Conservation (phyloP, 2,888 invertebrate genomes). For the Drosophila picticornis region DNA sequence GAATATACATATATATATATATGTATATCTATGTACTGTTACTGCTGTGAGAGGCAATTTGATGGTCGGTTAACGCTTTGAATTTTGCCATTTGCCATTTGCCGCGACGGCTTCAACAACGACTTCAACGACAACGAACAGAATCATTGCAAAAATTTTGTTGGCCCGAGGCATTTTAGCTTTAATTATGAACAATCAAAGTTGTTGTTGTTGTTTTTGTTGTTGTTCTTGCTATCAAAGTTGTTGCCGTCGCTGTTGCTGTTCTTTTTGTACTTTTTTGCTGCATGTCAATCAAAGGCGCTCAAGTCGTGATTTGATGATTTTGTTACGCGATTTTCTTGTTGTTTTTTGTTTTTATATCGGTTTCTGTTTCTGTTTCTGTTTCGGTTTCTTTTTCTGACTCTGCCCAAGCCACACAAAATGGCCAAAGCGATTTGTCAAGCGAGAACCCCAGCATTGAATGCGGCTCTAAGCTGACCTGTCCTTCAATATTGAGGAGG, state of each 20-base stretch:
- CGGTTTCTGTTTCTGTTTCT: background rate
- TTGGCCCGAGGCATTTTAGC: slow-evolving; percentile 57
- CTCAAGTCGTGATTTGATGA: slow-evolving; percentile 79
- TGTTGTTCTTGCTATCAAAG: slow-evolving; percentile 38
- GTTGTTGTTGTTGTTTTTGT: slow-evolving; percentile 47
- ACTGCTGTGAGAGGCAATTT: slow-evolving; percentile 60
- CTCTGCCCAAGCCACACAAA: slow-evolving; percentile 26
- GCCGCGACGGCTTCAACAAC: slow-evolving; percentile 22
- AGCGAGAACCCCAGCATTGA: slow-evolving; percentile 37
- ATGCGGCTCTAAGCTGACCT: slow-evolving; percentile 44
- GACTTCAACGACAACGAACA: slow-evolving; percentile 28
- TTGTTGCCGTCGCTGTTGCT: slow-evolving; percentile 31
- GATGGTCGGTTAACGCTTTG: slow-evolving; percentile 46
- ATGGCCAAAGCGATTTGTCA: slow-evolving; percentile 52
- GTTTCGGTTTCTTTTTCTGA: background rate
- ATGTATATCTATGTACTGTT: slow-evolving; percentile 43
- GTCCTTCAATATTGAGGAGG: slow-evolving; percentile 45
- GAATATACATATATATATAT: slow-evolving; percentile 1
- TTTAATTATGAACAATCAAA: slow-evolving; percentile 78
- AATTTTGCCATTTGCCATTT: slow-evolving; percentile 44
- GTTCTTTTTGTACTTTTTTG: slow-evolving; percentile 12
- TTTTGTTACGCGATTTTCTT: slow-evolving; percentile 50
- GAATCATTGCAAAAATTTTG: slow-evolving; percentile 74
- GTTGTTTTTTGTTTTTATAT: background rate
- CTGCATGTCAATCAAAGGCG: slow-evolving; percentile 75